Base-by-base conservation (phyloP, 2,797 vertebrate species). In the Chlorospingus semifuscus region DNA sequence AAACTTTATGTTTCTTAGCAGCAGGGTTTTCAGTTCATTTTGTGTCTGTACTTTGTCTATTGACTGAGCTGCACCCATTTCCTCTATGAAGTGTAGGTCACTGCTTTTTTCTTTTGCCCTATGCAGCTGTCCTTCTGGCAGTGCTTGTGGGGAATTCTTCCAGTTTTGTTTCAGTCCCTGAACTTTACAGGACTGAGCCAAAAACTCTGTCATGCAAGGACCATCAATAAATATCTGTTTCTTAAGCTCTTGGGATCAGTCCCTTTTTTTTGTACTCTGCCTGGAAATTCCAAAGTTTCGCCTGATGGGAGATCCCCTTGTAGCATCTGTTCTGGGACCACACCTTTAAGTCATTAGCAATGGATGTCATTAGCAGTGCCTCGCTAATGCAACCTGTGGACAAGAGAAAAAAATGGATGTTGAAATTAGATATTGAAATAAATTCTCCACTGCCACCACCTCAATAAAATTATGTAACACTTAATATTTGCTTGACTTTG, bases 91-190 rank as follows among this genome's bases (percentile, higher is more conserved):
- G 29, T 41, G 23, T 44, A 63, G 66, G 46, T 68, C 50, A 57
- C 52, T 64, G 52, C 44, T 82, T 87, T 94, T 59, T 84, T 47
- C 56, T 64, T 78, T 75, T 75, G 65, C 84, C n/a, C 42, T 39
- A 3, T 39, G 19, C 93, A 95, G 92, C 92, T 95, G 93, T 92
- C 82, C 53, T 94, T 32, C 87, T 95, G 92, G 82, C 84, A 95
- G 64, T 77, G 61, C 47, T 85, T 55, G n/a, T 34, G 13, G 39
- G 71, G 86, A 95, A 85, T 75, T 69, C 64, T 93, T 89, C 87
- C 79, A 91, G 59, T 61, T 68, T 90, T 93, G 7, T 78, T 93
- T 81, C 82, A 81, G 64, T 61, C 57, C 72, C 86, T 83, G 56
- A 72, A 52, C 66, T 90, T 69, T 30, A 50, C 15, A 87, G 44